phyloP scores from a whole-genome alignment of 2,888 invertebrate genomes.

The Oligia fasciuncula region DNA sequence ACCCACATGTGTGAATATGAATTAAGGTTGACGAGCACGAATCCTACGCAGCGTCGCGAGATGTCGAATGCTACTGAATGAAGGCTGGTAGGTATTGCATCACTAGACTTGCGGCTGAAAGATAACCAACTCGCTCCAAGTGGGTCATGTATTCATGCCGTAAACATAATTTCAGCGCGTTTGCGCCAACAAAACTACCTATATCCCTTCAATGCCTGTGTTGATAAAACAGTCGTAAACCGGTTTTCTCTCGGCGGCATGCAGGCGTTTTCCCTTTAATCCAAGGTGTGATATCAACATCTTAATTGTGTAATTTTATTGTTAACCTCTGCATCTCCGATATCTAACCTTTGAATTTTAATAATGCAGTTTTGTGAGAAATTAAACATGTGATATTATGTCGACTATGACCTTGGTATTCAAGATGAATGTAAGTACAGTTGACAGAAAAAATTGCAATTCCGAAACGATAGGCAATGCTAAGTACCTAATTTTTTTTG shows the following conservation, averaged over 20 bases:
- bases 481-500: neutral
- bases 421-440: constrained; percentile 9
- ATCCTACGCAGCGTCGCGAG: constrained; percentile 72
- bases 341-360: constrained; percentile 21
- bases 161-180: constrained; percentile 81
- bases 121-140: constrained; percentile 80
- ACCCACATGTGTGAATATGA: constrained; percentile 62
- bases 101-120: constrained; percentile 79
- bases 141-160: constrained; percentile 84
- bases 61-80: constrained; percentile 69
- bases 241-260: constrained; percentile 71
- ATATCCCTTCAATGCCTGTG: constrained; percentile 67
- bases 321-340: constrained; percentile 12
- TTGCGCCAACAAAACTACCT: constrained; percentile 68
- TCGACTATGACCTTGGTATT: constrained; percentile 13
- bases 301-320: constrained; percentile 37
- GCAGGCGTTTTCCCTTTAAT: constrained; percentile 58
- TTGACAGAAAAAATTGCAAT: constrained; percentile 8
- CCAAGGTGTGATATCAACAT: constrained; percentile 50
- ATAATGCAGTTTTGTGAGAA: constrained; percentile 14
- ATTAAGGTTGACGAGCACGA: constrained; percentile 65
- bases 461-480: constrained; percentile 2
- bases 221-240: constrained; percentile 83
- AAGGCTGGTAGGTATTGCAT: constrained; percentile 78
- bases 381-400: constrained; percentile 21